A percentile compares a stretch with the other conserved stretches of the same genome.
phyloP scores from a whole-genome alignment of 2,113 vertebrate genomes.

The Mus pahari region DNA sequence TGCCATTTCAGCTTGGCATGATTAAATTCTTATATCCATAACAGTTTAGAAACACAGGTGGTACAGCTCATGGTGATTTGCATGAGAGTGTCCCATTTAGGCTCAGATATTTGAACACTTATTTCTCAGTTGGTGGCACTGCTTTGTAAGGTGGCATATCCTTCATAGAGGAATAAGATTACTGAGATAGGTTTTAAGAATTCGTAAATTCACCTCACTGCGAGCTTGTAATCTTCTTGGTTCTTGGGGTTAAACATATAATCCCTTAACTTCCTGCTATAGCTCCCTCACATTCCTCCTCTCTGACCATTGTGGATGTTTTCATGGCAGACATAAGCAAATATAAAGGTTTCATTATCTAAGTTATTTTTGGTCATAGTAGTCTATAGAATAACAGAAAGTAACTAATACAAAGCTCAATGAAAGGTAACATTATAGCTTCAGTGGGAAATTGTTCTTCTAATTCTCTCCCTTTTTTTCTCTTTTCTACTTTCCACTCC shows the following conservation, averaged over 20 bases:
- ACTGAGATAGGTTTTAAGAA: neutral
- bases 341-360: neutral
- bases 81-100: neutral
- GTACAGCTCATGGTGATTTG: neutral
- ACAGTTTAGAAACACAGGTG: neutral
- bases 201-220: neutral
- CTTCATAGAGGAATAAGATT: neutral
- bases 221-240: neutral
- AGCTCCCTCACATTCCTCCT: neutral
- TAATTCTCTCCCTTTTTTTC: neutral
- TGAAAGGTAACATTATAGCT: neutral
- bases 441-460: neutral
- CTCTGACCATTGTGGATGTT: neutral
- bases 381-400: neutral
- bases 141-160: neutral
- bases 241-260: neutral
- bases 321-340: neutral
- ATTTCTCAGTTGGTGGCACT: neutral
- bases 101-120: neutral
- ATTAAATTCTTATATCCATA: neutral
- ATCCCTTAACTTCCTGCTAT: neutral
- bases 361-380: neutral
- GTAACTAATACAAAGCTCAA: neutral
- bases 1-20: neutral
- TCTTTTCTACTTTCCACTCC: neutral